phyloP scores from a whole-genome alignment of 2,113 vertebrate species.

The Protobothrops flavoviridis region DNA sequence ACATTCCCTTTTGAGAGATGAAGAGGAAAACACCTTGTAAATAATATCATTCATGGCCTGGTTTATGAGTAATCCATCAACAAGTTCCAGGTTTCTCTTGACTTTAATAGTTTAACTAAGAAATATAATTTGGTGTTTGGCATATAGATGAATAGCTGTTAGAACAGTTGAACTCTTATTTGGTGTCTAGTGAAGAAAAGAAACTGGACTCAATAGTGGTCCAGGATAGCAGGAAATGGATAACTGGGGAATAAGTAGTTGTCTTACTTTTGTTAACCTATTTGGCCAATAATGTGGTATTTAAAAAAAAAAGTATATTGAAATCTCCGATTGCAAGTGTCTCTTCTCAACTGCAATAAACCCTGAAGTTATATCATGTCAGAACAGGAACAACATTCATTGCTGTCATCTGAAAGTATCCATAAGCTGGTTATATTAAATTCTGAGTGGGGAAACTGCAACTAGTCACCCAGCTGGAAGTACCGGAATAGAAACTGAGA shows the following conservation, averaged over 20 bases:
- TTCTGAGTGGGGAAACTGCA: not conserved
- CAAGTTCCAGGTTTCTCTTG: constrained; percentile 11
- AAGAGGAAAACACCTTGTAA: constrained; percentile 47
- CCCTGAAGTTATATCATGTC: not conserved
- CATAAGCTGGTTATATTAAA: not conserved
- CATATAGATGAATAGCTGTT: constrained; percentile 1
- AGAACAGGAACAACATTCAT: not conserved
- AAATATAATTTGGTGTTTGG: constrained; percentile 12
- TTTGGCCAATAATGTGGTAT: not conserved
- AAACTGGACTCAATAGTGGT: not conserved
- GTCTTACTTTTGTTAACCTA: not conserved
- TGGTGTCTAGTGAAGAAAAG: not conserved
- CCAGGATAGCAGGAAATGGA: not conserved
- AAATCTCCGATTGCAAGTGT: not conserved
- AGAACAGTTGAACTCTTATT: not conserved
- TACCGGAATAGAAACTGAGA: not conserved
- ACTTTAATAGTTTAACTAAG: constrained; percentile 15
- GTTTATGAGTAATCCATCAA: constrained; percentile 25
- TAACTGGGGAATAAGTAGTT: not conserved
- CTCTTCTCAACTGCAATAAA: not conserved
- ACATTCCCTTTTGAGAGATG: constrained; percentile 38
- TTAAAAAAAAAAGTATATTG: not conserved
- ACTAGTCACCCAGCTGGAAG: not conserved
- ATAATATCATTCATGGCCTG: constrained; percentile 53
- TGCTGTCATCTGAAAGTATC: not conserved